Percentiles rank a stretch among this genome's conserved stretches.
Evolutionary conservation across 2,888 invertebrate genomes (phyloP).

Genomic region (Carterocephalus palaemon): DNA sequence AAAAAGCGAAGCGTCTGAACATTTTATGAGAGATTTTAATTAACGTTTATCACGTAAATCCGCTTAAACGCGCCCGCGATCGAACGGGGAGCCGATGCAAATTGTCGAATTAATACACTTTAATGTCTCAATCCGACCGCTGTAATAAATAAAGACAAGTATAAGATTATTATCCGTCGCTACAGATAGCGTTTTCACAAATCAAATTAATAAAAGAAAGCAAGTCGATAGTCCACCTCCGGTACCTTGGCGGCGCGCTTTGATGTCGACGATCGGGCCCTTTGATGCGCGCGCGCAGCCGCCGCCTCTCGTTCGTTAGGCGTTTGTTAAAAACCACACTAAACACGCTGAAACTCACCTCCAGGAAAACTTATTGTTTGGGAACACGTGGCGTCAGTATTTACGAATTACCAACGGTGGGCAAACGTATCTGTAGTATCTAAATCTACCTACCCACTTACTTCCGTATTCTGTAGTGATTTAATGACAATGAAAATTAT

Average conservation of each 20-base stretch:
- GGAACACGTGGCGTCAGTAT: too few relatives aligned
- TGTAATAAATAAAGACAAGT: constrained; percentile 21
- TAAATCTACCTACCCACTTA: too few relatives aligned
- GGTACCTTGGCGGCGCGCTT: constrained; percentile 48
- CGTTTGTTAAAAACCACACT: constrained; percentile 47
- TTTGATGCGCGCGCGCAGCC: constrained; percentile 41
- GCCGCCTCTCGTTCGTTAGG: constrained; percentile 55
- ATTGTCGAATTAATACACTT: constrained; percentile 23
- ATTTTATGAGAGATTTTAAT: too few relatives aligned
- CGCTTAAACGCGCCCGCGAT: constrained; percentile 14
- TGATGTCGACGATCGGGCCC: constrained; percentile 51
- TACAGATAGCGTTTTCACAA: constrained; percentile 25
- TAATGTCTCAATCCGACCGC: constrained; percentile 20
- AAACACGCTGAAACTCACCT: constrained; percentile 42
- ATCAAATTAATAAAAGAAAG: constrained; percentile 38
- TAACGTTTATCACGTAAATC: constrained; percentile 21
- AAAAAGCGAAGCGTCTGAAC: too few relatives aligned
- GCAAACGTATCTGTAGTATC: too few relatives aligned
- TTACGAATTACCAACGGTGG: too few relatives aligned
- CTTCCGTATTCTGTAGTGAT: too few relatives aligned
- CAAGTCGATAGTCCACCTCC: constrained; percentile 35
- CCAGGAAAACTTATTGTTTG: constrained; percentile 21
- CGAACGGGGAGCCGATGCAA: constrained; percentile 17
- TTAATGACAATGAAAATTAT: too few relatives aligned
- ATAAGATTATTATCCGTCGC: constrained; percentile 23